These are phyloP conservation scores for Epiblema foenella DNA, from an alignment of 2,888 invertebrate species.

Conservation along the genomic window DNA sequence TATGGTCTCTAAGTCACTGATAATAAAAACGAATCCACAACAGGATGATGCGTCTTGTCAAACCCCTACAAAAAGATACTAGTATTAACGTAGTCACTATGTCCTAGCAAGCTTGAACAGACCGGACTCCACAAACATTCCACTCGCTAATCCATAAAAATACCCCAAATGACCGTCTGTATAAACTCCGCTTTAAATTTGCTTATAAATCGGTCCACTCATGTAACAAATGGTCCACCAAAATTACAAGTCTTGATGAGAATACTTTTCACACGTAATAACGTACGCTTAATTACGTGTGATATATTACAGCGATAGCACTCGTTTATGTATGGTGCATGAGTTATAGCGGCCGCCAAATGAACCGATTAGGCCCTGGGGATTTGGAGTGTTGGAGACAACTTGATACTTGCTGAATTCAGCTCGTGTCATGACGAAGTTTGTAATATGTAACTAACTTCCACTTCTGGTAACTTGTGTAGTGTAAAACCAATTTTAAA, in stretches of 20 bases:
- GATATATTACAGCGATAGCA: slow-evolving; percentile 25
- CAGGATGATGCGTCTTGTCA: too few species aligned
- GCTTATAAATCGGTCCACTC: background rate
- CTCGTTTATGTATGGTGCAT: slow-evolving; percentile 10
- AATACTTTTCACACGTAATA: slow-evolving; percentile 25
- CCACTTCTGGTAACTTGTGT: too few species aligned
- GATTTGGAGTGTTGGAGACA: slow-evolving; percentile 41
- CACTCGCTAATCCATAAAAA: too few species aligned
- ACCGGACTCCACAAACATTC: too few species aligned
- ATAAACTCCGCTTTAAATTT: background rate
- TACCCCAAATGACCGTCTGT: too few species aligned
- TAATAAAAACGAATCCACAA: too few species aligned
- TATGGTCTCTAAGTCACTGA: too few species aligned
- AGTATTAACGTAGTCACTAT: too few species aligned
- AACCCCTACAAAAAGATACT: too few species aligned
- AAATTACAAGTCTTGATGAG: background rate
- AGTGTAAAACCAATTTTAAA: too few species aligned
- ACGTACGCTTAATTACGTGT: slow-evolving; percentile 20
- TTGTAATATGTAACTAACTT: background rate
- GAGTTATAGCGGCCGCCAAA: slow-evolving; percentile 27
- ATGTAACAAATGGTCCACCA: background rate
- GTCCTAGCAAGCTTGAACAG: too few species aligned
- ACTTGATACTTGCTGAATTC: slow-evolving; percentile 58
- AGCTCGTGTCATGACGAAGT: background rate
- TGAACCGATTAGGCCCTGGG: slow-evolving; percentile 47